Base-by-base conservation (phyloP, 2,113 vertebrate genomes). In the Festucalex cinctus region DNA sequence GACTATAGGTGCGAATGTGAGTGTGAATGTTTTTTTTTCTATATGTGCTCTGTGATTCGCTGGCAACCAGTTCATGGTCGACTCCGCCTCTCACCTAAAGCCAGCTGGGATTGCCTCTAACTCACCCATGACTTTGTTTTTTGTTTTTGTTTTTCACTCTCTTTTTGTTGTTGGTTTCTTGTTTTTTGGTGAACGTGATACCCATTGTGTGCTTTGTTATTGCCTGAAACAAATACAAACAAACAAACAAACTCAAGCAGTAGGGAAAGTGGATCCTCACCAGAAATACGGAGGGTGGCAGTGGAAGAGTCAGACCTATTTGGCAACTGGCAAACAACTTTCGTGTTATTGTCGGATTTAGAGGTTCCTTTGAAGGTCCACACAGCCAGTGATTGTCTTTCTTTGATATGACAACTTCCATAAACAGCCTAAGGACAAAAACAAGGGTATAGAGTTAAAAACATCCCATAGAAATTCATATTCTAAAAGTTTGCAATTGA, bases 361-460 rank as follows among this genome's bases (percentile, higher is more conserved):
- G 82, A 85, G 0, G 83, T 85, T 68, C 72, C 84, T n/a, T 68
- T 71, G 49, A 92, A 62, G 6, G 68, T 80, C 91, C 88, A 93
- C 1, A 68, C n/a, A 20, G 86, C 90, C 56, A 78, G 13, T 0
- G 69, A 51, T 68, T 86, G 65, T 24, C 6, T 32, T 0, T 28
- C 6, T 12, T 36, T 78, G 9, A 13, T 5, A 0, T 67, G 28
- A 77, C 92, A 93, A 9, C 35, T 63, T 28, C 91, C 90, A 39
- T 76, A 77, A 24, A 90, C 66, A 46, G 68, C 83, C 90, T 92
- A 68, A 61, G 16, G 60, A 68, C 0, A n/a, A 2, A 13, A 22
- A 51, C 3, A 17, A 9, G 3, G n/a, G 28, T 6, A 36, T 1
- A 5, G 3, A 17, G 32, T 19, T 5, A 46, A 1, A 19, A 20